Base-by-base conservation (phyloP, 2,113 vertebrate species). In the Embiotoca jacksoni region DNA sequence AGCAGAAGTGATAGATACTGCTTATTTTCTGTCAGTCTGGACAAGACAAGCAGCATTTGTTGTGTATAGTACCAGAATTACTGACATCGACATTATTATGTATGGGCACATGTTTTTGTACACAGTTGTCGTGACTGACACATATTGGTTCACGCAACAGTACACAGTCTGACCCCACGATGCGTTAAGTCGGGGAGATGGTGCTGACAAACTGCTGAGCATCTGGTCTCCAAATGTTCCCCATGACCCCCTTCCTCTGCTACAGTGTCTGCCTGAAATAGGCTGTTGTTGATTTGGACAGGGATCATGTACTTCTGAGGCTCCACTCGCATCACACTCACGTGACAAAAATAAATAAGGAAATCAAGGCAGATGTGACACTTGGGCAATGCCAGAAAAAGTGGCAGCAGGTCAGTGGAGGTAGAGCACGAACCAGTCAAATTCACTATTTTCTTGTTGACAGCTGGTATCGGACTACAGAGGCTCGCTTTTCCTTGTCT, bases 221-320 rank as follows among this genome's bases (percentile, higher is more conserved):
- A 95, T 95, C 93, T 95, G 94, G 93, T 89, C 82, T 91, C 93
- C 94, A 94, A 94, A 95, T 95, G 94, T 94, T 92, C 81, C 61
- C 81, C 32, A 1, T 91, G 90, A 91, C 91, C 91, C 87, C 79
- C 75, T 78, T 78, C 76, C 81, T 84, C 87, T 77, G 85, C 63
- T 90, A 76, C 89, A 85, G 79, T 82, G 85, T 92, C 90, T 76
- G 81, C 71, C 86, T 72, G 61, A 80, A 85, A 86, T 79, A 88
- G 84, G 86, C 90, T 86, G 90, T 82, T 92, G 77, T 78, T 90
- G 86, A 89, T 92, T 89, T 93, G 84, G 85, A 89, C 83, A 85
- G 85, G 78, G 81, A 85, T 92, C 84, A 57, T 78, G 84, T 72
- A 72, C 77, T 76, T 86, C 72, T 39, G 66, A 88, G 78, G 83